Evolutionary conservation across 2,888 invertebrate genomes (phyloP), one percentile per base, ranked within the genome.

Genomic region (Oscheius myriophilus): DNA sequence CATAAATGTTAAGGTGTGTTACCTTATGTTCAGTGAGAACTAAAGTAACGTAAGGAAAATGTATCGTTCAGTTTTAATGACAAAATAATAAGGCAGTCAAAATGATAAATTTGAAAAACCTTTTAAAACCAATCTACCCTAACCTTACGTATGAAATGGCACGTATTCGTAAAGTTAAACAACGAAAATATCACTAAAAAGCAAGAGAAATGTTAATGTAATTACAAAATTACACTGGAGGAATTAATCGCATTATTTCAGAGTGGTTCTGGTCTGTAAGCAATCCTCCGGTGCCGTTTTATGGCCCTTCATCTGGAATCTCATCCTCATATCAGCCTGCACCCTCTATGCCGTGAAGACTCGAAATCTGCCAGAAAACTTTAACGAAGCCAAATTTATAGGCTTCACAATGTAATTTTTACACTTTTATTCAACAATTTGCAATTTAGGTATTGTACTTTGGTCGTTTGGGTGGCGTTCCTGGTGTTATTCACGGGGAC

Each of bases 391-490:
- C 42, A 86, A 86, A 71, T 87, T 86, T 69, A 87, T 87, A 57
- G 87, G 97, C 91, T 97, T 98, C 89, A 96, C 96, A 26, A 97
- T 98, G 97, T 98, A 95, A 89, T 96, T 39, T 95, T 95, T n/a
- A 12, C n/a, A 9, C 41, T 23, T 14, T 43, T 67, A 11, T 49
- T 69, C 14, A 57, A 33, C 51, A 33, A 23, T 2, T 42, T 45
- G 18, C 4, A 12, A 33, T 81, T 65, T 45, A 84, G 84, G 84
- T 85, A 85, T 70, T 85, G 85, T 69, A 85, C 85, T n/a, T 68
- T 85, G 25, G 85, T 85, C 9, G 84, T 85, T n/a, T 97, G 97
- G 97, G 89, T 95, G 78, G 97, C 97, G 23, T 97, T 97, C 88
- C 94, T 97, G 67, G 95, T 96, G 7, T 91, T 97, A 59, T 96